Conservation (phyloP, 2,113 vertebrate species). For the Psittacula cyanocephala region DNA sequence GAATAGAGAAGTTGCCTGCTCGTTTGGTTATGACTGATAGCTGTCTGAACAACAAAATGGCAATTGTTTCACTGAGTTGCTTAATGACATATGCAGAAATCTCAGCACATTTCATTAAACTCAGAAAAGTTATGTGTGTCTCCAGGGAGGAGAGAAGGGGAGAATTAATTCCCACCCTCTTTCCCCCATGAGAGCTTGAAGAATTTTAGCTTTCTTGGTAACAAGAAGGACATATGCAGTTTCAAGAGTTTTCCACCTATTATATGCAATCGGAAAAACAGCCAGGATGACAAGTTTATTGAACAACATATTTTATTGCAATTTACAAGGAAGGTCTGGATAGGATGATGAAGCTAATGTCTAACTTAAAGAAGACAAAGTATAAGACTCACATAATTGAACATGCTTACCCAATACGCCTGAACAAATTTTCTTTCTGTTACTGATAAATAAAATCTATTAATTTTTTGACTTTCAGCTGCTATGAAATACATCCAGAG, state of each 20-base stretch:
- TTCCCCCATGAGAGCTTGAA: not conserved
- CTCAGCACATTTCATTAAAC: slow-evolving; percentile 30
- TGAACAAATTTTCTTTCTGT: not conserved
- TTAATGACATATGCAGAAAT: not conserved
- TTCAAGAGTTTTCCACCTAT: not conserved
- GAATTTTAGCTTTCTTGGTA: not conserved
- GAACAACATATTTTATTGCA: not conserved
- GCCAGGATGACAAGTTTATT: not conserved
- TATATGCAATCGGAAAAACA: not conserved
- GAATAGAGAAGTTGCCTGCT: not conserved
- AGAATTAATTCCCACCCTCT: not conserved
- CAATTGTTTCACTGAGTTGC: not conserved
- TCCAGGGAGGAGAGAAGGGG: not conserved
- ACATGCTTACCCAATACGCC: not conserved
- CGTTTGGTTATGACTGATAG: not conserved
- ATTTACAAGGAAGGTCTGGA: not conserved
- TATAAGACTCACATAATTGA: not conserved
- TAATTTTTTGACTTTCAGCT: not conserved
- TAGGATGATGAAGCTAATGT: not conserved
- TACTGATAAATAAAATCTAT: not conserved
- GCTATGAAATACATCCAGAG: not conserved
- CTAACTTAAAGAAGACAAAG: not conserved
- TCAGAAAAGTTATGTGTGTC: not conserved
- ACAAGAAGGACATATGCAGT: not conserved
- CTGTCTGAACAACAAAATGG: slow-evolving; percentile 20